Conservation (phyloP, 2,113 vertebrate species). For the Syngnathus scovelli region DNA sequence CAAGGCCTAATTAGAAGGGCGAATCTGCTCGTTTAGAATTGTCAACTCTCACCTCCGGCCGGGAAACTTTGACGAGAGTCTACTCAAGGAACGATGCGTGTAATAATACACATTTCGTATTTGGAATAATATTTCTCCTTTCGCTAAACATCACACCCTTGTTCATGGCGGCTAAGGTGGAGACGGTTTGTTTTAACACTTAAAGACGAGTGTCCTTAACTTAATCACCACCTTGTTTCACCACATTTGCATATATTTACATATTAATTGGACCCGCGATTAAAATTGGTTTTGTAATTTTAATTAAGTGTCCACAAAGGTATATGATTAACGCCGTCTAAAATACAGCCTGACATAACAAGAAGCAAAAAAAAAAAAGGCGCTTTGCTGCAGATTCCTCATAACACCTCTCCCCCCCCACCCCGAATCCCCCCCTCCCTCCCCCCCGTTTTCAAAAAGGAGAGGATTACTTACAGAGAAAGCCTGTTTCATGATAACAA, state of each 20-base stretch:
- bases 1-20: conserved; percentile 73
- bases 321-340: conserved; percentile 99
- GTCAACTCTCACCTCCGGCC: conserved; percentile 94
- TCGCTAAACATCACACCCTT: conserved; percentile 92
- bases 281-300: conserved; percentile 99
- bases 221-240: conserved; percentile 99
- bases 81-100: conserved; percentile 55
- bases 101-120: not conserved
- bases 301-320: conserved; percentile 99
- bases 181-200: conserved; percentile 97
- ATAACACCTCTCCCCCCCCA: conserved; percentile 31
- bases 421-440: not conserved
- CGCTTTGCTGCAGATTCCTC: conserved; percentile 86
- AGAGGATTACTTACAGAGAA: conserved; percentile 98
- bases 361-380: conserved; percentile 71
- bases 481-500: conserved; percentile 98
- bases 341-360: conserved; percentile 99
- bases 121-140: conserved; percentile 18
- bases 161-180: conserved; percentile 5
- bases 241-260: conserved; percentile 99
- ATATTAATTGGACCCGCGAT: conserved; percentile 99
- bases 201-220: conserved; percentile 99
- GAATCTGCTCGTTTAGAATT: conserved; percentile 76
- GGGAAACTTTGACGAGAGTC: conserved; percentile 72
- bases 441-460: conserved; percentile 35